Conservation (phyloP, 2,888 invertebrate species). For the Allygus modestus region DNA sequence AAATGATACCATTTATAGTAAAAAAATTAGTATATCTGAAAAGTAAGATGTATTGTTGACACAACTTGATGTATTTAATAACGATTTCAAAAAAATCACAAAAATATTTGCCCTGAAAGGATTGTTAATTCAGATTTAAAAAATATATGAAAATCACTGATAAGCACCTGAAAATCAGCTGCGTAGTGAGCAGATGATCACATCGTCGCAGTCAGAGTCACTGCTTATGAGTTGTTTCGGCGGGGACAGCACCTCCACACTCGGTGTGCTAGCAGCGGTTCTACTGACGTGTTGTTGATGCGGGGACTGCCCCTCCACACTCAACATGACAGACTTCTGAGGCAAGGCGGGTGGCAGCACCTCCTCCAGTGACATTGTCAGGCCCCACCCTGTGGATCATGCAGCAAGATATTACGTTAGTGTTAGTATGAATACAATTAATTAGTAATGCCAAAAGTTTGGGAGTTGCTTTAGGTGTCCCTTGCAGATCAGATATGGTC, state of each 20-base stretch:
- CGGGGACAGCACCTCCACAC: constrained; percentile 1
- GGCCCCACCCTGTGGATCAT: constrained; percentile 18
- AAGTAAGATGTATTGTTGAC: no score
- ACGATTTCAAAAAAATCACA: no score
- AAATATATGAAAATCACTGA: neutral
- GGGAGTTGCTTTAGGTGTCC: no score
- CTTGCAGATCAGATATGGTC: no score
- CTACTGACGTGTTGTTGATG: neutral
- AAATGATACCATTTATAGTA: no score
- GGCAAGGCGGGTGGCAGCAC: neutral
- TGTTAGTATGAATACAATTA: no score
- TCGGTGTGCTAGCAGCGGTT: neutral
- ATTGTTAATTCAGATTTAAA: no score
- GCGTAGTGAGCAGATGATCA: neutral
- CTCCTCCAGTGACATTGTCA: constrained; percentile 17
- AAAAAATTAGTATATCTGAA: no score
- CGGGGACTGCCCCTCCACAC: neutral
- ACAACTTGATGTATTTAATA: no score
- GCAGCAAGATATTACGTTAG: no score
- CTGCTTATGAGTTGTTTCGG: neutral
- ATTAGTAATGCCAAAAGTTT: no score
- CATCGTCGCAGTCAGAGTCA: constrained; percentile 3
- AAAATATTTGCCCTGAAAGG: no score
- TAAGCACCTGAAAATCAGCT: neutral
- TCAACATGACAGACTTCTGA: neutral